Percentiles rank a stretch among this genome's conserved stretches.
These are phyloP conservation scores for Sphecodes monilicornis DNA, from an alignment of 2,888 invertebrate species.

Conservation along the genomic window DNA sequence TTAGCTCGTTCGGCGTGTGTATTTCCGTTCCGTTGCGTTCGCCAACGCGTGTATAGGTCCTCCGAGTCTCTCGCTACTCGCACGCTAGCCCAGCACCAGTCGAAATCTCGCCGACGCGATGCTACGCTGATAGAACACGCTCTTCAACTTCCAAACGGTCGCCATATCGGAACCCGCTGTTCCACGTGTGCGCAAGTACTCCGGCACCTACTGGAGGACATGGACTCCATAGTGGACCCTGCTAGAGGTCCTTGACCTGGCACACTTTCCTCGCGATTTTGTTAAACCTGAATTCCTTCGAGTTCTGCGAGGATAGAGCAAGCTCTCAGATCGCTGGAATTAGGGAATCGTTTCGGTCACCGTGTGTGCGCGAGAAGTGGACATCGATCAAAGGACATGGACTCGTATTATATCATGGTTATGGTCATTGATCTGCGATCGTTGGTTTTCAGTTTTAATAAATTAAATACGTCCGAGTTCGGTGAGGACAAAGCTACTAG, in stretches of 20 bases:
- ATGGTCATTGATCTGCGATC: not conserved
- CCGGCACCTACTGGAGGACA: not conserved
- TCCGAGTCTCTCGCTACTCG: conserved; percentile 17
- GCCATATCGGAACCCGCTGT: not conserved
- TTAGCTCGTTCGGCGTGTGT: conserved; percentile 69
- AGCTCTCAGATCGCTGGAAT: not conserved
- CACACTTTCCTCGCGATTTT: not conserved
- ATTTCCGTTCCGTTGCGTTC: conserved; percentile 77
- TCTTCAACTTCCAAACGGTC: not conserved
- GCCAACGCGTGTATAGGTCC: conserved; percentile 46
- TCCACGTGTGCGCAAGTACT: conserved; percentile 20
- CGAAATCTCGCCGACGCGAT: conserved; percentile 28
- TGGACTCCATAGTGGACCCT: not conserved
- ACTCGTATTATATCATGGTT: not conserved
- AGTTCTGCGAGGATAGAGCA: not conserved
- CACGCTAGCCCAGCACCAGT: conserved; percentile 22
- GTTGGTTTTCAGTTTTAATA: not conserved
- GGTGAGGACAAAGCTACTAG: no score
- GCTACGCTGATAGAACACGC: conserved; percentile 8
- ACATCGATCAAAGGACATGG: not conserved
- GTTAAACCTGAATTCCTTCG: not conserved
- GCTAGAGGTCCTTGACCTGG: not conserved
- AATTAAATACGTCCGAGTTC: no score
- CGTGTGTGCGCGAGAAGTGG: not conserved
- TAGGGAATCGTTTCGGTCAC: not conserved